phyloP scores from a whole-genome alignment of 2,888 invertebrate genomes.

The Eubasilissa splendida region DNA sequence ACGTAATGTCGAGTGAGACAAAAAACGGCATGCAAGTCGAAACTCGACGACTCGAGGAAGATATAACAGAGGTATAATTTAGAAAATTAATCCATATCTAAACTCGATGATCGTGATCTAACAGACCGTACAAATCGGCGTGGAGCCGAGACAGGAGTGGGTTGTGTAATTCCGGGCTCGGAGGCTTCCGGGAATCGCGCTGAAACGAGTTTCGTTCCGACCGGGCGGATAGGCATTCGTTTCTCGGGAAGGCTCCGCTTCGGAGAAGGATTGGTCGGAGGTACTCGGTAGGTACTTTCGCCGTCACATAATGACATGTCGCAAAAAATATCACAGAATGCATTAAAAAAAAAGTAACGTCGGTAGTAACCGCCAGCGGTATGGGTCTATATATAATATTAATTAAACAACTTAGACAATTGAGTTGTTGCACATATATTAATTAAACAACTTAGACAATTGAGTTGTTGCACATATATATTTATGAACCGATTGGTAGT shows the following conservation, averaged over 20 bases:
- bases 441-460: too few relatives aligned
- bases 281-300: constrained; percentile 2
- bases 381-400: too few relatives aligned
- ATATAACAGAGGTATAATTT: not conserved
- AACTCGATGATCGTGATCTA: not conserved
- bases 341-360: not conserved
- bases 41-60: not conserved
- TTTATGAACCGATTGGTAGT: too few relatives aligned
- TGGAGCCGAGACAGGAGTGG: not conserved
- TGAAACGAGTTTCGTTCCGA: constrained; percentile 28
- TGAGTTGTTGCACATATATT: too few relatives aligned
- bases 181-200: constrained; percentile 25
- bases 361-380: too few relatives aligned
- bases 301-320: constrained; percentile 12
- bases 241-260: constrained; percentile 20
- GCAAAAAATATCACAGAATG: not conserved
- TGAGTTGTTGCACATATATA: too few relatives aligned
- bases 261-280: constrained; percentile 16
- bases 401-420: too few relatives aligned
- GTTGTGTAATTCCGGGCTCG: not conserved
- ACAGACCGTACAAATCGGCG: not conserved
- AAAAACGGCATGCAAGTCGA: not conserved
- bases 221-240: not conserved
- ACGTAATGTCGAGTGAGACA: not conserved
- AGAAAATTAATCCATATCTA: not conserved